Base-by-base conservation (phyloP, 2,888 invertebrate species). In the Scotopteryx bipunctaria region DNA sequence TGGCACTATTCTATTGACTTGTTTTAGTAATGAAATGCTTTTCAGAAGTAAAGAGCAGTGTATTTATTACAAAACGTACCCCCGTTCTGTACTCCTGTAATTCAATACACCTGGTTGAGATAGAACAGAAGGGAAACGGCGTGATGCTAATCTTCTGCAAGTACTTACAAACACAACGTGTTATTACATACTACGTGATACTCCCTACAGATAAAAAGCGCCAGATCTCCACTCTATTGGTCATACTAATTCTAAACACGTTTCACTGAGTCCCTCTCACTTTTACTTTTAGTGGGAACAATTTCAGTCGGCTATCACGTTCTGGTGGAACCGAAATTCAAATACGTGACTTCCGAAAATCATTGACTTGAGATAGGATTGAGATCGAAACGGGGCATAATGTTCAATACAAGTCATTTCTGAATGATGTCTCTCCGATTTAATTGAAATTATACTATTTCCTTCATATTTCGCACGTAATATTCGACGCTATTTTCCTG, bases 261-360 rank as follows among this genome's bases (percentile, higher is more conserved):
- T 40, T 32, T 43, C 11, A 9, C 21, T 16, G 37, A 44, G 27
- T 38, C 36, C 17, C 15, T 35, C 37, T 31, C 47, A 53, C 53
- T 53, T 53, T 53, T 45, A 44, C 48, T 49, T 49, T 48, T 41
- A 48, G 54, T 54, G 44, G 31, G 13, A 31, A 35, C 44, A 44
- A 48, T 43, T 48, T 48, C 40, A 31, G 43, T 29, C 23, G 25
- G 31, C 42, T 23, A 54, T 44, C 48, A 48, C 47, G 53, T 45
- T 25, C 36, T 44, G 31, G 8, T 35, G 44, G 48, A 35, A 49
- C 44, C 40, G 44, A 49, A 53, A 54, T 49, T 54, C 40, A 48
- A 44, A 54, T 45, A 48, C 54, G 54, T 54, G 48, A 44, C 44
- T 29, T 38, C 23, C 33, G 14, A 42, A 40, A 44, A 35, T 21